Percentiles rank a stretch among this genome's conserved stretches.
phyloP scores from a whole-genome alignment of 2,113 vertebrate species.

The Brachypteracias leptosomus region DNA sequence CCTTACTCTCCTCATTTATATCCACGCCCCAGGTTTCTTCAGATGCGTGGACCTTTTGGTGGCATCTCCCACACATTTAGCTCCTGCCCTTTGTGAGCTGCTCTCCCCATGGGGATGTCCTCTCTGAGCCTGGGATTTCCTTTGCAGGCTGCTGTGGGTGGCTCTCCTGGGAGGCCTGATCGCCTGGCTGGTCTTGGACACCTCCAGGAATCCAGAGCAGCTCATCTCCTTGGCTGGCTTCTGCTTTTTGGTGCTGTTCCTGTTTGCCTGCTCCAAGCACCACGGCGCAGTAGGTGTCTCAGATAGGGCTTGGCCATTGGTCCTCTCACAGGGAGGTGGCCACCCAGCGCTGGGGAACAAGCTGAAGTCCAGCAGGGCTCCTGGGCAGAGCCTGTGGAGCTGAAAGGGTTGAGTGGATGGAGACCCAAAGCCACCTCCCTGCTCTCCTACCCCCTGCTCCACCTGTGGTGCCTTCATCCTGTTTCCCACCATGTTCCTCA shows the following conservation, averaged over 20 bases:
- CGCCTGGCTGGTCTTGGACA: constrained; percentile 85
- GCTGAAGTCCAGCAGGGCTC: not conserved
- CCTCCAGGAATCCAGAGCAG: constrained; percentile 79
- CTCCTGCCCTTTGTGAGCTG: not conserved
- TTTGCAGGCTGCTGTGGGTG: constrained; percentile 79
- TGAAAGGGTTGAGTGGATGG: not conserved
- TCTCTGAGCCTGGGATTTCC: not conserved
- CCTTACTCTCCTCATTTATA: not conserved
- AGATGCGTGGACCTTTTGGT: not conserved
- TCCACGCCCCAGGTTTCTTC: not conserved
- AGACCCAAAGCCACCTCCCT: not conserved
- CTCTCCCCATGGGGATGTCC: not conserved
- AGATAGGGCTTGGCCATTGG: not conserved
- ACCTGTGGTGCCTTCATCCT: not conserved
- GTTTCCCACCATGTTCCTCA: not conserved
- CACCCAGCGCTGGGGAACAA: too few species aligned
- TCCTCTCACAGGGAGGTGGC: not conserved
- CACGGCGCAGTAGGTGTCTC: constrained; percentile 77
- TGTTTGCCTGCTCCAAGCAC: constrained; percentile 87
- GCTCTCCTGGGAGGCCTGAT: constrained; percentile 74
- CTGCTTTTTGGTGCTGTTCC: constrained; percentile 77
- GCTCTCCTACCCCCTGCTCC: not conserved
- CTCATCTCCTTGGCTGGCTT: constrained; percentile 89
- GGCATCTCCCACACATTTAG: not conserved
- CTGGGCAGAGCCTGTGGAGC: not conserved